Conservation (phyloP, 2,888 invertebrate species). For the Cloeon dipterum region DNA sequence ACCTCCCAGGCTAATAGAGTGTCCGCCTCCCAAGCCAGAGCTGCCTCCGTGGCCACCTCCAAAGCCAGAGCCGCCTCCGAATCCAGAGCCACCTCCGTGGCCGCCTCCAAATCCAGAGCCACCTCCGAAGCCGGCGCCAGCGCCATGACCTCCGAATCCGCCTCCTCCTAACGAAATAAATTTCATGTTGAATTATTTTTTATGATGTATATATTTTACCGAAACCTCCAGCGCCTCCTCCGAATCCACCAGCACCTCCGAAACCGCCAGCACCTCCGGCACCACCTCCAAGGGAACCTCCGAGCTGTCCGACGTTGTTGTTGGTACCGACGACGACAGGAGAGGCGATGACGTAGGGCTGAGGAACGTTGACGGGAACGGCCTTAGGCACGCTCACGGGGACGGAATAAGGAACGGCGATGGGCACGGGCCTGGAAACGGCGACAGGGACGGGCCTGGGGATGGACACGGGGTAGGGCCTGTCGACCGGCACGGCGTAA, state of each 20-base stretch:
- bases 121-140: too few relatives aligned
- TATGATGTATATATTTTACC: neutral
- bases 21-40: neutral
- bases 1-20: too few relatives aligned
- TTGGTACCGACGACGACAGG: conserved; percentile 13
- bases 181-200: neutral
- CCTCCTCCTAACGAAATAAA: too few relatives aligned
- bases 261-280: neutral
- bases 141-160: too few relatives aligned
- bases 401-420: conserved; percentile 25
- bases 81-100: too few relatives aligned
- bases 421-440: conserved; percentile 25
- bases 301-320: neutral
- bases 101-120: too few relatives aligned
- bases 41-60: neutral
- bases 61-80: too few relatives aligned
- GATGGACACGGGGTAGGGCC: conserved; percentile 14
- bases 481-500: conserved; percentile 24
- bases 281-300: neutral
- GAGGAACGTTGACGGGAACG: conserved; percentile 27
- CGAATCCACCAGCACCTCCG: neutral
- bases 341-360: conserved; percentile 24
- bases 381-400: conserved; percentile 26
- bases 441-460: conserved; percentile 19
- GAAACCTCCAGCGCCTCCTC: neutral